Evolutionary conservation across 2,888 invertebrate genomes (phyloP), one percentile per base, ranked within the genome.

Genomic region (Parnassius apollo): DNA sequence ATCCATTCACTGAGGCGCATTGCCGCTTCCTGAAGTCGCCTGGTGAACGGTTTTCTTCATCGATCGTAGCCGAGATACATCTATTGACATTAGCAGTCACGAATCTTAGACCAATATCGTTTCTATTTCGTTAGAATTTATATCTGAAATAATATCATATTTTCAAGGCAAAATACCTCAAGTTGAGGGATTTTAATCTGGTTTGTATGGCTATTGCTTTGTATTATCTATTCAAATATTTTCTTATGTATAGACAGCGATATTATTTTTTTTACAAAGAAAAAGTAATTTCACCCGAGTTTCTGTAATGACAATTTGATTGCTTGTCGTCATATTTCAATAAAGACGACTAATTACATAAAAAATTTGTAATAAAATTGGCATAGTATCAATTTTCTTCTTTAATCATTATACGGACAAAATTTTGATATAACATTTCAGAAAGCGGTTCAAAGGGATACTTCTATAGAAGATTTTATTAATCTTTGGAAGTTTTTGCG

Each of bases 41-140:
- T 74, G 74, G 1, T 18, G 69, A 68, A 52, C 57, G 61, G 74
- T 73, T 84, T 85, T 86, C 84, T 81, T 78, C 70, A 83, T 86
- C 83, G 86, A 86, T 83, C 82, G 80, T 83, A 84, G 84, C 83
- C 82, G 80, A 4, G 78, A 82, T 78, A 81, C 80, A 75, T 80
- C 78, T 82, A 82, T 85, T 85, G 85, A 83, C 83, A 73, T 69
- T 81, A 77, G 78, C 76, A 81, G 75, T 77, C 75, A 75, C 70
- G 68, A 69, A 58, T 64, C 66, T 75, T 72, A 73, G 66, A 71
- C 75, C 72, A 75, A 77, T 74, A 74, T 75, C 69, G 70, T 72
- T 72, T 70, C 71, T 72, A 74, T 73, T 77, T 65, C 62, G 66
- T 59, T 68, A 54, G 59, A 57, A 65, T 71, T 69, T 65, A 72